Percentiles rank a stretch among this genome's conserved stretches.
phyloP scores from a whole-genome alignment of 1,140 invertebrate genomes.

The Aphis gossypii region DNA sequence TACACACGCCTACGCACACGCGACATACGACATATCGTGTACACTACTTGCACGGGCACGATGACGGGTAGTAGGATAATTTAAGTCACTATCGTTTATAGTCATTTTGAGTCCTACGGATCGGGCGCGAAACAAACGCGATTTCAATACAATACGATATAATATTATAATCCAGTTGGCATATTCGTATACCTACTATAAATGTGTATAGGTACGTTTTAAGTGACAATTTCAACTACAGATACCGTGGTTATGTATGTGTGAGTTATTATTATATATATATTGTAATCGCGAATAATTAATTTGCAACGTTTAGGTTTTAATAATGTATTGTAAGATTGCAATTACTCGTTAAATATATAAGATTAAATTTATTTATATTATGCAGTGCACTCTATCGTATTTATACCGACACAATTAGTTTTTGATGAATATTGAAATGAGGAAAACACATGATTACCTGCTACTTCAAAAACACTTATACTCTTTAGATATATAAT shows the following conservation, averaged over 20 bases:
- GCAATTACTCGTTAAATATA: background rate
- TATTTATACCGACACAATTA: background rate
- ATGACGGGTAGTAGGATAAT: background rate
- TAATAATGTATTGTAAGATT: background rate
- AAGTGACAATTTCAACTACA: too few species aligned
- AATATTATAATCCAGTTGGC: background rate
- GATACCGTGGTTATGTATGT: background rate
- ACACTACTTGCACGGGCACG: background rate
- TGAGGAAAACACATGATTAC: background rate
- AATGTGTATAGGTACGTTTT: background rate
- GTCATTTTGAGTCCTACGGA: background rate
- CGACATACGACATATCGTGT: background rate
- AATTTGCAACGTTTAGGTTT: background rate
- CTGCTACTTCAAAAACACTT: background rate
- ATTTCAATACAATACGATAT: background rate
- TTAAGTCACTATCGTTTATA: background rate
- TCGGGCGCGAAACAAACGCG: background rate
- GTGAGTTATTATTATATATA: background rate
- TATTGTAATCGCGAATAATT: background rate
- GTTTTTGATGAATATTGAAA: background rate
- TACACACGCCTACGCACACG: background rate
- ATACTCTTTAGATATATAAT: too few species aligned
- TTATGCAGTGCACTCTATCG: background rate
- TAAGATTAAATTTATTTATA: background rate
- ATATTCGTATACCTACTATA: too few species aligned